Evolutionary conservation across 2,888 invertebrate genomes (phyloP), one percentile per base, ranked within the genome.

Genomic region (Arenicola marina): DNA sequence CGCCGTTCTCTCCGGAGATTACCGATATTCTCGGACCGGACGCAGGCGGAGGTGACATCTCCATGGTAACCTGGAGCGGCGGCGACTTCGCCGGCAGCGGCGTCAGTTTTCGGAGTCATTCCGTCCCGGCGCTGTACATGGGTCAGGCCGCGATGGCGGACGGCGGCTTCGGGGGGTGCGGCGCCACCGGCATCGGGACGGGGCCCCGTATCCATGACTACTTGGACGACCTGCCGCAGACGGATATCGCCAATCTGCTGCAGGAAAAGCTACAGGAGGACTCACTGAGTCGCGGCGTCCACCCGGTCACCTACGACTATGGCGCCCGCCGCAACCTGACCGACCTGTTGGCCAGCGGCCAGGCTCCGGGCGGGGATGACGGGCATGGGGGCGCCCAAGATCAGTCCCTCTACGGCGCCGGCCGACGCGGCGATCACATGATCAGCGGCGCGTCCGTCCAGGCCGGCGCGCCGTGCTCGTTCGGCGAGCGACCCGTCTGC

Each of bases 401-500:
- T 7, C 7, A 48, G 11, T 7, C 15, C 15, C 7, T 21, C n/a
- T 24, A 21, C n/a, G 15, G 48, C 26, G 7, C 7, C 7, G 26
- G 15, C 7, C 7, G 11, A 11, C 55, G 60, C 28, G 62, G 62
- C 38, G 63, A 63, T 46, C 60, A 55, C 55, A 45, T 63, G 56
- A 63, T 63, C 59, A 63, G 63, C 34, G 63, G 63, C 1, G 60
- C 59, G 11, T 43, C 51, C 29, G 34, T 59, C 15, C 53, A 29
- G 43, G 54, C 60, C 4, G 15, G 21, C 1, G 63, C 34, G 63
- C 59, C 1, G 60, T 56, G 11, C 32, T 43, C 29, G 34, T 59
- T 11, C 28, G 62, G 62, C 38, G 63, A 63, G 45, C 60, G 46
- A 46, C 32, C 60, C 48, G 60, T 63, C 59, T 60, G 63, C 34